phyloP scores from a whole-genome alignment of 2,113 vertebrate species.

The Melanocharis versteri region DNA sequence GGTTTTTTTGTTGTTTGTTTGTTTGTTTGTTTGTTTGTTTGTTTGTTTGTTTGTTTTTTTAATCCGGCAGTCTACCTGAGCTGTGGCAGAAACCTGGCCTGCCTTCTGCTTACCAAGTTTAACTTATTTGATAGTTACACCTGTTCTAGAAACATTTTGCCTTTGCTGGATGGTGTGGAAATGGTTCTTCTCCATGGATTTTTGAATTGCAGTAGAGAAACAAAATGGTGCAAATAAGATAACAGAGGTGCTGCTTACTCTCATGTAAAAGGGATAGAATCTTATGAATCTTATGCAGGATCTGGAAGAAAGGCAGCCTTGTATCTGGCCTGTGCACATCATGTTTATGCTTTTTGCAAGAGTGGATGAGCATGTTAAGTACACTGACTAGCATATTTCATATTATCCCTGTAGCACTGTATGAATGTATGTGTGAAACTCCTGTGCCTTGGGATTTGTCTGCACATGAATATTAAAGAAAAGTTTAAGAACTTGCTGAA shows the following conservation, averaged over 20 bases:
- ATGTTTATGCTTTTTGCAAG: neutral
- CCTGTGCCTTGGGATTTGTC: neutral
- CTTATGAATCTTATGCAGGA: neutral
- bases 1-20: no score
- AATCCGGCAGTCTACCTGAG: neutral
- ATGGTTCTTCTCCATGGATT: neutral
- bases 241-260: accelerated
- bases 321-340: neutral
- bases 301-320: neutral
- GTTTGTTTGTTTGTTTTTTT: neutral
- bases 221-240: neutral
- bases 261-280: accelerated
- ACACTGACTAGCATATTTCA: neutral
- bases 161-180: neutral
- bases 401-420: neutral
- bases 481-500: neutral
- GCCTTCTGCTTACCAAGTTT: neutral
- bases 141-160: neutral
- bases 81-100: neutral
- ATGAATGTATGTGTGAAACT: neutral
- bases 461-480: neutral
- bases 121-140: neutral
- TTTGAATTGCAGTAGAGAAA: neutral
- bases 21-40: no score
- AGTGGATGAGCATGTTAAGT: neutral